phyloP scores from a whole-genome alignment of 2,888 invertebrate species.

The Dynastes hyllus region DNA sequence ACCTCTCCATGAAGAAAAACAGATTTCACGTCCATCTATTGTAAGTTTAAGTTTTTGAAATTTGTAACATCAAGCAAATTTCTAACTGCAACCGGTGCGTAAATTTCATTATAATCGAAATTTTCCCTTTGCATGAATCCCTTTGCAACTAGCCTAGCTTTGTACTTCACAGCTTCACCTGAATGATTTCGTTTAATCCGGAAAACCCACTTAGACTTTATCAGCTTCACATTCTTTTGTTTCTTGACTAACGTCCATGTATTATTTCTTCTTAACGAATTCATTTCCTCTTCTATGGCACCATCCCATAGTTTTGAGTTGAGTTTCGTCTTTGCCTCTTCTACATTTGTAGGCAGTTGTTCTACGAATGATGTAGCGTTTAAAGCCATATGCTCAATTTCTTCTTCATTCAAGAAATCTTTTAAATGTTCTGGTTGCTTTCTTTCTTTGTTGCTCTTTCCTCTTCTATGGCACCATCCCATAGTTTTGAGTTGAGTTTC shows the following conservation, averaged over 20 bases:
- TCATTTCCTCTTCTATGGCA: too few relatives aligned
- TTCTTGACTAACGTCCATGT: too few relatives aligned
- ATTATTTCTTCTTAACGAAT: too few relatives aligned
- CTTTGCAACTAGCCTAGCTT: too few relatives aligned
- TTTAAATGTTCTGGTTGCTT: slow-evolving; percentile 1
- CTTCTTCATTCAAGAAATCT: not conserved
- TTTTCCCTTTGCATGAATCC: too few relatives aligned
- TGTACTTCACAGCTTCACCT: too few relatives aligned
- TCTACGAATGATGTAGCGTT: slow-evolving; percentile 11
- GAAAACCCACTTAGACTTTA: too few relatives aligned
- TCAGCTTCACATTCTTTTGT: too few relatives aligned
- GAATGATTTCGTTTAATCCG: too few relatives aligned
- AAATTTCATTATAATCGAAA: too few relatives aligned
- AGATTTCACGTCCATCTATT: slow-evolving; percentile 4
- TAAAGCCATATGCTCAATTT: slow-evolving; percentile 4
- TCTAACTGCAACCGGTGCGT: not conserved
- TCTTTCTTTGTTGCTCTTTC: slow-evolving; percentile 3
- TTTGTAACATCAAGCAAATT: slow-evolving; percentile 48
- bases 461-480: slow-evolving; percentile 8
- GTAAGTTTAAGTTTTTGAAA: not conserved
- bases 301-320: slow-evolving; percentile 24
- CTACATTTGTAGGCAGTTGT: not conserved
- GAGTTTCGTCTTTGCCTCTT: not conserved
- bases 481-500: not conserved
- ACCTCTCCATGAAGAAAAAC: too few relatives aligned